A percentile compares a stretch with the other conserved stretches of the same genome.
Conservation (phyloP, 2,888 invertebrate genomes). For the Taenaris catops region DNA sequence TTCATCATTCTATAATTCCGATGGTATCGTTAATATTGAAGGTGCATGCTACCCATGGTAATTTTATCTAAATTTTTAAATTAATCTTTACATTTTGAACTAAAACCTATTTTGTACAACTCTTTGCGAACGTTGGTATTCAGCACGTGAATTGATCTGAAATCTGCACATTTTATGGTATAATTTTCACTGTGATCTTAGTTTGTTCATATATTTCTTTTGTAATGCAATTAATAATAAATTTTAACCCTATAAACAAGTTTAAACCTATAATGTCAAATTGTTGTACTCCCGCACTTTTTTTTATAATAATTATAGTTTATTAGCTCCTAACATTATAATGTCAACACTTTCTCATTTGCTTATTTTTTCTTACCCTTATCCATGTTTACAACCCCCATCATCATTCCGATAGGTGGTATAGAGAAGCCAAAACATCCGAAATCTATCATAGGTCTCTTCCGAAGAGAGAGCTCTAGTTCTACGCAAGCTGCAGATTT, state of each 20-base stretch:
- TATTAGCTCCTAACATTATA: background rate
- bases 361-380: slow-evolving; percentile 45
- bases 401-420: slow-evolving; percentile 81
- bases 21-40: slow-evolving; percentile 2
- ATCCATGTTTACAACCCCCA: slow-evolving; percentile 37
- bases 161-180: too few species aligned
- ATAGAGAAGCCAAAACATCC: slow-evolving; percentile 92
- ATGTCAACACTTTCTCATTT: slow-evolving; percentile 38
- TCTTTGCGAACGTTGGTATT: too few species aligned
- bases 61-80: too few species aligned
- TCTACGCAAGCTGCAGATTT: slow-evolving; percentile 82
- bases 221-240: too few species aligned
- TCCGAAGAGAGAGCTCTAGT: slow-evolving; percentile 90
- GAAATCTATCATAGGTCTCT: slow-evolving; percentile 93
- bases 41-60: slow-evolving; percentile 13
- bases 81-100: too few species aligned
- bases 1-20: background rate
- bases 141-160: too few species aligned
- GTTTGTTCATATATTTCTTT: too few species aligned
- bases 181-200: too few species aligned
- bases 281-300: slow-evolving; percentile 3
- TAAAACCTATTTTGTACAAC: too few species aligned
- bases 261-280: too few species aligned
- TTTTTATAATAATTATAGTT: background rate
- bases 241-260: too few species aligned